A percentile compares a stretch with the other conserved stretches of the same genome.
Conservation (phyloP, 2,888 invertebrate genomes). For the Drosophila setosimentum region DNA sequence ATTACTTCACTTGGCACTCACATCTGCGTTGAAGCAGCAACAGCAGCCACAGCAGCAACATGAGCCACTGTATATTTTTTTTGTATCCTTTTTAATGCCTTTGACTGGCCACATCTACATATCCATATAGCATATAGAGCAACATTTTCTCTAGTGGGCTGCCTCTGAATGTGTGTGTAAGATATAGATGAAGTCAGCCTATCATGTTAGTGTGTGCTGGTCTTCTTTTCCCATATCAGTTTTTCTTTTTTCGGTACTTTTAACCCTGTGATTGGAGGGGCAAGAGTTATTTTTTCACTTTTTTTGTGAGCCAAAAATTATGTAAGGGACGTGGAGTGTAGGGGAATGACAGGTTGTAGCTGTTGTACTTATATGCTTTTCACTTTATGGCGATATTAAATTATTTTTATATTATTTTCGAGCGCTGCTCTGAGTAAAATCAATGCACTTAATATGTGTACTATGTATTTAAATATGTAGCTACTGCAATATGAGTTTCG, state of each 20-base stretch:
- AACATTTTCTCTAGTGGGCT: conserved; percentile 56
- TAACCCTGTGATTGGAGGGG: conserved; percentile 33
- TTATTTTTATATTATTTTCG: conserved; percentile 46
- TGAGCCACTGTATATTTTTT: conserved; percentile 35
- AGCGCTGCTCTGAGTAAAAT: conserved; percentile 4
- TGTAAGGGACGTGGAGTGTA: conserved; percentile 27
- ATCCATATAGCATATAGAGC: conserved; percentile 41
- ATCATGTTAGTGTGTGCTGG: conserved; percentile 77
- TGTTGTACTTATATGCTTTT: conserved; percentile 11
- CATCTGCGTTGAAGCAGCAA: conserved; percentile 59
- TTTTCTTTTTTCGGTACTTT: conserved; percentile 32
- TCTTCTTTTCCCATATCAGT: conserved; percentile 42
- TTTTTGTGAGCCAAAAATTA: conserved; percentile 63
- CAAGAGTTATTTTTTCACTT: conserved; percentile 48
- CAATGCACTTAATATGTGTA: conserved; percentile 7
- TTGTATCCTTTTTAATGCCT: conserved; percentile 57
- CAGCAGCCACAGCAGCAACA: conserved; percentile 48
- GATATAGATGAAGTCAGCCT: conserved; percentile 64
- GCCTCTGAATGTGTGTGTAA: conserved; percentile 27
- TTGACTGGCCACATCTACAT: conserved; percentile 62
- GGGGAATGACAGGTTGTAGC: conserved; percentile 8
- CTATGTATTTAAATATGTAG: conserved; percentile 17
- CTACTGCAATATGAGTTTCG: neutral
- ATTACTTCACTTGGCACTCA: conserved; percentile 80
- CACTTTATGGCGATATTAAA: conserved; percentile 19